A percentile compares a stretch with the other conserved stretches of the same genome.
Evolutionary conservation across 2,113 vertebrate genomes (phyloP).

Genomic region (Chionis minor): DNA sequence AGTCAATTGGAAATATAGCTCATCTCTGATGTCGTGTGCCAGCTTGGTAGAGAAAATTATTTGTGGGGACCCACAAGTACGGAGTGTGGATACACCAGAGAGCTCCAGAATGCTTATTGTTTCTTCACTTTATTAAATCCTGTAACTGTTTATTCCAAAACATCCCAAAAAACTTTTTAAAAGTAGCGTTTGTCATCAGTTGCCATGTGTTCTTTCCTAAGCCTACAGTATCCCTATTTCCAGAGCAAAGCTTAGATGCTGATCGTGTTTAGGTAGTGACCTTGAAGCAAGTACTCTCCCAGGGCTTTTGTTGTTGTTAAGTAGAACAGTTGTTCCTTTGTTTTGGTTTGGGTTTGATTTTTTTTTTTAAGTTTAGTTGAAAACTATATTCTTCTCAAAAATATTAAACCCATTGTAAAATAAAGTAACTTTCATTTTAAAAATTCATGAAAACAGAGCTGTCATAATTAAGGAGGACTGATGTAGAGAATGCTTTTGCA

Average conservation of each 20-base stretch:
- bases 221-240: background rate
- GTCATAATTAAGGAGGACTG: background rate
- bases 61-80: background rate
- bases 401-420: background rate
- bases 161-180: background rate
- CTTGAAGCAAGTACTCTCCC: background rate
- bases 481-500: background rate
- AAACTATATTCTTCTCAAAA: background rate
- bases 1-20: background rate
- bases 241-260: background rate
- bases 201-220: background rate
- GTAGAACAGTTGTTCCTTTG: background rate
- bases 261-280: background rate
- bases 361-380: background rate
- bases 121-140: background rate
- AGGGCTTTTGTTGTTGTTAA: background rate
- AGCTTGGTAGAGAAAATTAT: background rate
- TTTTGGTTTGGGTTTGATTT: background rate
- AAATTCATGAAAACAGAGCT: background rate
- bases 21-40: background rate
- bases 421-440: background rate
- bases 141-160: background rate
- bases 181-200: background rate
- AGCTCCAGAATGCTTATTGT: background rate
- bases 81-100: background rate